phyloP scores from a whole-genome alignment of 2,113 vertebrate genomes.

The Puntigrus tetrazona region DNA sequence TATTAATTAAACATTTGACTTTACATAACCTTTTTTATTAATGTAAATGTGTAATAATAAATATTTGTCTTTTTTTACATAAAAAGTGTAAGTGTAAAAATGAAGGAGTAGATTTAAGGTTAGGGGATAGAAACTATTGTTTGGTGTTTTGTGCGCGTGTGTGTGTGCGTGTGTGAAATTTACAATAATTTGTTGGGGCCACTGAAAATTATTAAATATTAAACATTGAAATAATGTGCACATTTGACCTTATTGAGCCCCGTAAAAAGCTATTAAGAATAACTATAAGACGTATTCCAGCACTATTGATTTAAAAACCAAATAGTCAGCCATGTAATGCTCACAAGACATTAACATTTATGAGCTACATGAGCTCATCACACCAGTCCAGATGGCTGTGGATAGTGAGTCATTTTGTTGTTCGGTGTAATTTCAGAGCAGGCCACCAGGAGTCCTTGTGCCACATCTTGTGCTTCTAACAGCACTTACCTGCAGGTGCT shows the following conservation, averaged over 20 bases:
- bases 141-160: neutral
- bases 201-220: neutral
- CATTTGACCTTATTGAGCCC: neutral
- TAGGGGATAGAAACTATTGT: too few relatives aligned
- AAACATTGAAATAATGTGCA: neutral
- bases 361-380: neutral
- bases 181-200: neutral
- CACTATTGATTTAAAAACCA: neutral
- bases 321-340: neutral
- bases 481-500: conserved; percentile 66
- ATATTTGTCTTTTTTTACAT: too few relatives aligned
- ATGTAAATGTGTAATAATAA: neutral
- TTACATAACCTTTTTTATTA: neutral
- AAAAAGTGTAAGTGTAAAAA: too few relatives aligned
- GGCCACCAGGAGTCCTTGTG: conserved; percentile 41
- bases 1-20: neutral
- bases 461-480: neutral
- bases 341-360: neutral
- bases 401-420: conserved; percentile 11
- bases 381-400: conserved; percentile 20
- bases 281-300: neutral
- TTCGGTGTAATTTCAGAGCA: conserved; percentile 11
- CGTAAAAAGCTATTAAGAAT: neutral
- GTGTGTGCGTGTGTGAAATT: neutral
- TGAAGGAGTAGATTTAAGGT: too few relatives aligned